These are phyloP conservation scores for Silurus meridionalis DNA, from an alignment of 2,113 vertebrate genomes.

Conservation along the genomic window DNA sequence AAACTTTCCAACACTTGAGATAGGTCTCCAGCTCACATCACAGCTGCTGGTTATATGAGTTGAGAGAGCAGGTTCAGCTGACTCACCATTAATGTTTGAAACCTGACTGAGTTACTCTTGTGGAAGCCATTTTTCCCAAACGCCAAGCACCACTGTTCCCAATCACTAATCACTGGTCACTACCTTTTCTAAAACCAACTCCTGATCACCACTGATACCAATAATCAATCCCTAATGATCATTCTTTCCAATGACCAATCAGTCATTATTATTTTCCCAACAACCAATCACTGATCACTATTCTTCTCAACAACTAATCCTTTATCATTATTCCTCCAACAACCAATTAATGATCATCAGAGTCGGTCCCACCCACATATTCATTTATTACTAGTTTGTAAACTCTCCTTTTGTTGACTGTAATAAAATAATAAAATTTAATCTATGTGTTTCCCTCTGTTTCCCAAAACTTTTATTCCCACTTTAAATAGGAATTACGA, in stretches of 20 bases:
- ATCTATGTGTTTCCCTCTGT: background rate
- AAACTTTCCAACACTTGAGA: background rate
- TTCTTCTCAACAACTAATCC: background rate
- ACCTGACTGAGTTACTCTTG: background rate
- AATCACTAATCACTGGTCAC: too few relatives aligned
- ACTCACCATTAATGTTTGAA: background rate
- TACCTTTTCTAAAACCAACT: background rate
- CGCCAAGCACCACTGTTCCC: background rate
- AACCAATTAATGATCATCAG: background rate
- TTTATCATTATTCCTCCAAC: background rate
- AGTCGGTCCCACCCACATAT: background rate
- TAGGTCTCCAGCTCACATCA: background rate
- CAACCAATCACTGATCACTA: background rate
- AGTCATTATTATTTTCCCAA: background rate
- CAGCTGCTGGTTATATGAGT: background rate
- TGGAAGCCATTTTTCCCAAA: background rate
- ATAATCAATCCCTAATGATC: background rate
- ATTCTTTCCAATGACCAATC: background rate
- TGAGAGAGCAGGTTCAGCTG: background rate
- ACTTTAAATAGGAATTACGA: background rate
- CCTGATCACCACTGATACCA: background rate
- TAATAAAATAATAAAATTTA: background rate
- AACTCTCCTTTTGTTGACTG: background rate
- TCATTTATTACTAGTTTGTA: background rate
- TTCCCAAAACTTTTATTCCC: background rate